Evolutionary conservation across 2,113 vertebrate species (phyloP), one percentile per base, ranked within the genome.

Genomic region (Panthera uncia): DNA sequence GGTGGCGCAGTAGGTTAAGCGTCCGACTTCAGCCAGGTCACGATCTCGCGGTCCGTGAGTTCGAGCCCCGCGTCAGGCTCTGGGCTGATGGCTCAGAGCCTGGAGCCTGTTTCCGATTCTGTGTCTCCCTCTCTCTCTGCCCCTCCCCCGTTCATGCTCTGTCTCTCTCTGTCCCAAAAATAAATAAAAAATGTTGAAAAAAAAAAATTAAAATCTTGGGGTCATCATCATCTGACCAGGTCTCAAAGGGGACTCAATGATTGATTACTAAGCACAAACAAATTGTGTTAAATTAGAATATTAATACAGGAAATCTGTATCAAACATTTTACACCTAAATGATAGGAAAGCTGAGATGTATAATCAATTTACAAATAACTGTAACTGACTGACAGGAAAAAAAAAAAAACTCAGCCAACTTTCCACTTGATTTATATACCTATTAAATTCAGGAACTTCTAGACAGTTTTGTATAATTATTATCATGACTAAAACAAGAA

Each of bases 301-400:
- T 90, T 86, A 89, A 89, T 83, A 96, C 19, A 98, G 90, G 93
- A 98, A 99, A 98, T 98, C 91, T 98, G 98, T 98, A 95, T 57
- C 90, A 50, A 88, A 96, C 86, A 89, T 86, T 88, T 61, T 33
- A 74, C 82, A 95, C 69, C 38, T 97, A 41, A 93, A 93, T 55
- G 83, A 98, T 65, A 93, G 68, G 38, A 98, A 96, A 29, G 87
- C 63, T 57, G 50, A 91, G 16, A 73, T 92, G 93, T 87, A 55
- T 71, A 14, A 98, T 93, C 91, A 91, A 96, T 78, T 95, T 45
- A 80, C 82, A 78, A 78, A 78, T 45, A 92, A 69, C 0, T 97
- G 50, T 50, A 61, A 25, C 31, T 10, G 88, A 92, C 23, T 11
- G 1, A 95, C 16, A 84, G 19, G 8, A 31, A 78, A 76, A 76